Base-by-base conservation (phyloP, 2,797 vertebrate species). In the Yasuhikotakia modesta region DNA sequence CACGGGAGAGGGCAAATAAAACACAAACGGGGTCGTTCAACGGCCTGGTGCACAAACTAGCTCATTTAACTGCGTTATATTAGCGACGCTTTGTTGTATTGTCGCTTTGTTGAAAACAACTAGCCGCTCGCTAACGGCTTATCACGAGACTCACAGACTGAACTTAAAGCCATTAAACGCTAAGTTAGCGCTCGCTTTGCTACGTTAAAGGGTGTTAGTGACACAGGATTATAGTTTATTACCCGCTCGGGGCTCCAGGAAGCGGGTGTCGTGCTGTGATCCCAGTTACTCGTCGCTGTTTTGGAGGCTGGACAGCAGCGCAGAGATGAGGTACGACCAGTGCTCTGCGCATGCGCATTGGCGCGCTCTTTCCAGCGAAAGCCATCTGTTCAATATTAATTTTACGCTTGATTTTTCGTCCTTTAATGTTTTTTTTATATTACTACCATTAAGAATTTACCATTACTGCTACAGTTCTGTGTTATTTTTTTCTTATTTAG, bases 221-320 rank as follows among this genome's bases (percentile, higher is more conserved):
- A 22, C 22, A 45, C 22, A 70, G 61, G 52, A 73, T 10, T 84
- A 83, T 79, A 86, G 84, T 82, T 76, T 79, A 90, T 92, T 94
- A 94, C 93, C 94, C 92, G 88, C 90, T 64, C 88, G 89, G 84
- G 85, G 88, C 88, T 89, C 88, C 89, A 78, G 88, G 48, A 85
- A 85, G 83, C 81, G 85, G 87, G 89, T 89, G 86, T 84, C 88
- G 89, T 89, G 89, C 72, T 85, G 91, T 88, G 88, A 86, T 92
- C 90, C 89, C 39, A 43, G 82, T 89, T 80, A 91, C 91, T 91
- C 87, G 86, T 88, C 88, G 90, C 87, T 94, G 90, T 89, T 90
- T 91, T 87, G 87, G 87, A 89, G 87, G 89, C 90, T 90, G 90
- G 89, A 86, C 88, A 90, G 91, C 89, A 93, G 91, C 90, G 92